phyloP scores from a whole-genome alignment of 2,797 vertebrate genomes.

The Megalops cyprinoides region DNA sequence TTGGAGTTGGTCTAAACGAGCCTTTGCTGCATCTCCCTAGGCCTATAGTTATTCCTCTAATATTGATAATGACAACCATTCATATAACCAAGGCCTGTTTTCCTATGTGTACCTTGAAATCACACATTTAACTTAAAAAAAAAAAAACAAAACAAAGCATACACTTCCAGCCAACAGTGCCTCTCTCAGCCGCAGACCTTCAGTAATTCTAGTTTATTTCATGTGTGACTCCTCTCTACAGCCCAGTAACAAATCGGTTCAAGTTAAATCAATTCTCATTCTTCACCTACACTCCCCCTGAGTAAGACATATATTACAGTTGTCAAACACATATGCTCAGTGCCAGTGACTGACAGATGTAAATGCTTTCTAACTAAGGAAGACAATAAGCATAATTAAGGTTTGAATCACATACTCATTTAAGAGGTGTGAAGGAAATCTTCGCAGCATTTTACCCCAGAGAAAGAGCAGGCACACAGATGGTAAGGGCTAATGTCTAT shows the following conservation, averaged over 20 bases:
- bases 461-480: conserved; percentile 2
- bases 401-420: conserved; percentile 18
- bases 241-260: neutral
- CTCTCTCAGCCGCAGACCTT: neutral
- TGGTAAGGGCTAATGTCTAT: conserved; percentile 27
- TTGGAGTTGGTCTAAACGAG: neutral
- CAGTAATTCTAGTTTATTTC: neutral
- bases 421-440: conserved; percentile 16
- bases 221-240: neutral
- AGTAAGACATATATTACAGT: neutral
- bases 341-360: neutral
- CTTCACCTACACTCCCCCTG: neutral
- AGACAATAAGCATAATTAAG: conserved; percentile 11
- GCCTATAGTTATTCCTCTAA: neutral
- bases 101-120: neutral
- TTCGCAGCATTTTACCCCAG: neutral
- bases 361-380: neutral
- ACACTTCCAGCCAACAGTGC: neutral
- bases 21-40: neutral
- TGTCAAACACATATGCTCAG: neutral
- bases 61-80: neutral
- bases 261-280: conserved; percentile 7
- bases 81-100: conserved; percentile 20
- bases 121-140: neutral
- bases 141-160: neutral